Conservation (phyloP, 2,888 invertebrate species). For the Thumatha senex region DNA sequence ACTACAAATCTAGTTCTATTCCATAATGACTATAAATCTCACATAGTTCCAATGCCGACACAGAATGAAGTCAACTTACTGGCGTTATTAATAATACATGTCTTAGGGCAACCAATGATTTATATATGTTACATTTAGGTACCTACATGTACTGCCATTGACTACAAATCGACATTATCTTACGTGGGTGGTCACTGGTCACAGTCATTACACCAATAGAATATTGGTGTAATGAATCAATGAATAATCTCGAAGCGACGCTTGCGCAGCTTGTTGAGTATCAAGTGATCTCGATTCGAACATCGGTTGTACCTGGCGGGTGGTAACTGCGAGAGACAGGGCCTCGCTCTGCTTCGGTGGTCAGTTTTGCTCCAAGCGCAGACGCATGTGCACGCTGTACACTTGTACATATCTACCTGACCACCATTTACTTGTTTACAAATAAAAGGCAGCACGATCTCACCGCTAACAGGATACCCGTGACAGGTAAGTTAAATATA, state of each 20-base stretch:
- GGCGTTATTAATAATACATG: too few species aligned
- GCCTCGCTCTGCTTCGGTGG: conserved; percentile 32
- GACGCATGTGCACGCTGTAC: conserved; percentile 53
- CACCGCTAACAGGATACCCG: conserved; percentile 62
- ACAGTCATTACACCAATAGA: conserved; percentile 30
- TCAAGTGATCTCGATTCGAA: conserved; percentile 68
- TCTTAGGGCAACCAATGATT: too few species aligned
- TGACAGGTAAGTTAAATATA: conserved; percentile 67
- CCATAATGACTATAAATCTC: too few species aligned
- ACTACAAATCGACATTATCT: conserved; percentile 30
- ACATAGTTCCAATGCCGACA: too few species aligned
- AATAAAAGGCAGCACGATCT: conserved; percentile 62
- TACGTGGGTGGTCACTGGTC: conserved; percentile 47
- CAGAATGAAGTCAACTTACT: too few species aligned
- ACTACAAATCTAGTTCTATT: too few species aligned
- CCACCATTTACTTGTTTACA: conserved; percentile 63
- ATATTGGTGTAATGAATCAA: conserved; percentile 19
- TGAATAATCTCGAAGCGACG: conserved; percentile 31
- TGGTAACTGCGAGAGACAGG: conserved; percentile 1
- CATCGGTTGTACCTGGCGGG: conserved; percentile 36
- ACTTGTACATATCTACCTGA: conserved; percentile 4
- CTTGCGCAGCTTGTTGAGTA: conserved; percentile 38
- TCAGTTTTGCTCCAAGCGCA: conserved; percentile 63
- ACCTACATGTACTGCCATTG: conserved; percentile 18
- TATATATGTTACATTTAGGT: too few species aligned